Conservation (phyloP, 2,888 invertebrate species). For the Pseudeuparius sepicola region DNA sequence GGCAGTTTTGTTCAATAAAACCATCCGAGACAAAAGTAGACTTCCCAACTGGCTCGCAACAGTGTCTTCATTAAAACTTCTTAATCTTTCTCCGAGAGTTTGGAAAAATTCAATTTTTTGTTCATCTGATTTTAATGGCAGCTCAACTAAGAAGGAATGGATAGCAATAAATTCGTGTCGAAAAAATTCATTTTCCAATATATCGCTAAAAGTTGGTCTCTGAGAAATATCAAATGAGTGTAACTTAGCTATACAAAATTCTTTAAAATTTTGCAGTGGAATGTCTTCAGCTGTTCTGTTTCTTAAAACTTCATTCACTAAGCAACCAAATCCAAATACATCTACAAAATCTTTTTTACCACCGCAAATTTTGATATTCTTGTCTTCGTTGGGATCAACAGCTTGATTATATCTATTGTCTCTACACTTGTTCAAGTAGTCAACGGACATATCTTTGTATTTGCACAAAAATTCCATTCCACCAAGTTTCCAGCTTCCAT, state of each 20-base stretch:
- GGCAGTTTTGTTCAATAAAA: constrained; percentile 73
- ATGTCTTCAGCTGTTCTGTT: constrained; percentile 53
- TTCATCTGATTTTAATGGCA: constrained; percentile 66
- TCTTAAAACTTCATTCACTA: constrained; percentile 65
- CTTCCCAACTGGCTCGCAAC: constrained; percentile 74
- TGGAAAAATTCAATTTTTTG: constrained; percentile 75
- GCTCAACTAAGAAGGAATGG: constrained; percentile 70
- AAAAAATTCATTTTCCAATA: constrained; percentile 66
- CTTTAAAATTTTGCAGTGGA: constrained; percentile 58
- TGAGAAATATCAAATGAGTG: constrained; percentile 53
- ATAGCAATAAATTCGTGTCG: constrained; percentile 78
- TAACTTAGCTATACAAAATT: constrained; percentile 57
- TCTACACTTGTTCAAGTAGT: constrained; percentile 57
- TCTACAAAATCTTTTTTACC: constrained; percentile 53
- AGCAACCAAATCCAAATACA: constrained; percentile 64
- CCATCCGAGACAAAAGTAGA: constrained; percentile 71
- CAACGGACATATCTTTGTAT: constrained; percentile 53
- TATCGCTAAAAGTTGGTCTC: constrained; percentile 56
- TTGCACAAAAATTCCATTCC: constrained; percentile 73
- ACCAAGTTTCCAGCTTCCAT: constrained; percentile 82
- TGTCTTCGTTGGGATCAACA: constrained; percentile 60
- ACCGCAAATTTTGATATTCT: constrained; percentile 38
- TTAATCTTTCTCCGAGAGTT: constrained; percentile 55
- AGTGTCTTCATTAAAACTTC: constrained; percentile 65
- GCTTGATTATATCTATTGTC: constrained; percentile 56